Conservation (phyloP, 2,888 invertebrate genomes). For the Chesias legatella region DNA sequence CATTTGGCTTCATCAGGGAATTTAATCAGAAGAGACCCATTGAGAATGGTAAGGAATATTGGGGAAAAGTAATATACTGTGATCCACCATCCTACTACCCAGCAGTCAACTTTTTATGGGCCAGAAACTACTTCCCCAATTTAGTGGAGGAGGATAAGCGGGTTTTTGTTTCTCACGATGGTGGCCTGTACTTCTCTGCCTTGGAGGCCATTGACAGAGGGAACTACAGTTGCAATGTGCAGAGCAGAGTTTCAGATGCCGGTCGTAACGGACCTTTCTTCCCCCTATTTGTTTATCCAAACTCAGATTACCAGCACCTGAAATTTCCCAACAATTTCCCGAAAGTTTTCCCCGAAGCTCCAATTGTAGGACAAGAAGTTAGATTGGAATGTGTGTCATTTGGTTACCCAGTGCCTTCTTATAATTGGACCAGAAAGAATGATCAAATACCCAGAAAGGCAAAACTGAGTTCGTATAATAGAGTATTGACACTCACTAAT, state of each 20-base stretch:
- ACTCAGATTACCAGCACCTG: slow-evolving; percentile 93
- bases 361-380: slow-evolving; percentile 93
- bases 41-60: slow-evolving; percentile 93
- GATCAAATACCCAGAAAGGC: slow-evolving; percentile 87
- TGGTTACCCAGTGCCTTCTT: slow-evolving; percentile 96
- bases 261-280: slow-evolving; percentile 96
- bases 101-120: slow-evolving; percentile 94
- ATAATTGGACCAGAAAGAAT: slow-evolving; percentile 93
- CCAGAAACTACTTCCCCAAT: slow-evolving; percentile 92
- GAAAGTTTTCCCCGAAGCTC: slow-evolving; percentile 96
- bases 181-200: slow-evolving; percentile 96
- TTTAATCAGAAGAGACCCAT: slow-evolving; percentile 92
- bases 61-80: slow-evolving; percentile 95
- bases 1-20: slow-evolving; percentile 94
- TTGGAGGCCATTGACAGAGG: slow-evolving; percentile 94
- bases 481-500: slow-evolving; percentile 92
- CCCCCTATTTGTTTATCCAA: slow-evolving; percentile 88
- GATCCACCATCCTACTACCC: slow-evolving; percentile 97
- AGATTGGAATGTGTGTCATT: slow-evolving; percentile 96
- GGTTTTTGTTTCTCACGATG: slow-evolving; percentile 96
- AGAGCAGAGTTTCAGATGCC: slow-evolving; percentile 91
- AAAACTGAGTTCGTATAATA: slow-evolving; percentile 86
- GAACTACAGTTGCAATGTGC: slow-evolving; percentile 94
- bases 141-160: slow-evolving; percentile 96
- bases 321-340: slow-evolving; percentile 97